Base-by-base conservation (phyloP, 2,888 invertebrate species). In the Trichopoda pennipes region DNA sequence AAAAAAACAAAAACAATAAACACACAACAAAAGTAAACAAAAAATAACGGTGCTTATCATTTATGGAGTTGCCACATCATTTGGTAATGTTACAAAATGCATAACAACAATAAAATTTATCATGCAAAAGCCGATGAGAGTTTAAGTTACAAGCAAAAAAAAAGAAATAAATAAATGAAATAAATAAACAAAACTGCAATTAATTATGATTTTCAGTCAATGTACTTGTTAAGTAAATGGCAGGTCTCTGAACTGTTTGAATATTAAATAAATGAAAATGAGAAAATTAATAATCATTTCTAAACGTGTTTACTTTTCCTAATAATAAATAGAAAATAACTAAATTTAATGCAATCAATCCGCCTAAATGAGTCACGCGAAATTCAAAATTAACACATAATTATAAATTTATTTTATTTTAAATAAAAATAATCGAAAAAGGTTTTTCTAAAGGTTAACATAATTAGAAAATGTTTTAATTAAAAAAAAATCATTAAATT, bases 201-300 rank as follows among this genome's bases (percentile, higher is more conserved):
- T 64, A 51, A 66, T 51, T 35, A 21, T 14, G 9, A 38, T 12
- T 51, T 35, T 21, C 17, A 47, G 17, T 42, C 12, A 17, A 21
- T 14, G 28, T 51, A 4, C 51, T 14, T 19, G 28, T 12, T 51
- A 28, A 53, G 19, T 16, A 44, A 69, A 14, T 69, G 42, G 28
- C 56, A 56, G 55, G 55, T 69, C 56, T 55, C 56, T 64, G 64
- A 69, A 69, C 44, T 69, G 55, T 69, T 60, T 21, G 19, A 23
- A 60, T 42, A 38, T 21, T 42, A 16, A 21, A 19, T 60, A 19
- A 21, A 14, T 10, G 16, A 38, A 58, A 49, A 32, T 63, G 19
- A 49, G n/a, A 55, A 63, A 47, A 17, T 28, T 28, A 3, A 28
- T 28, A 7, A 28, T 28, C 28, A 28, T 28, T 28, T 28, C 4